A percentile compares a stretch with the other conserved stretches of the same genome.
Evolutionary conservation across 64 coral and sea anemone genomes (phyloP).

Genomic region (Actinia equina): DNA sequence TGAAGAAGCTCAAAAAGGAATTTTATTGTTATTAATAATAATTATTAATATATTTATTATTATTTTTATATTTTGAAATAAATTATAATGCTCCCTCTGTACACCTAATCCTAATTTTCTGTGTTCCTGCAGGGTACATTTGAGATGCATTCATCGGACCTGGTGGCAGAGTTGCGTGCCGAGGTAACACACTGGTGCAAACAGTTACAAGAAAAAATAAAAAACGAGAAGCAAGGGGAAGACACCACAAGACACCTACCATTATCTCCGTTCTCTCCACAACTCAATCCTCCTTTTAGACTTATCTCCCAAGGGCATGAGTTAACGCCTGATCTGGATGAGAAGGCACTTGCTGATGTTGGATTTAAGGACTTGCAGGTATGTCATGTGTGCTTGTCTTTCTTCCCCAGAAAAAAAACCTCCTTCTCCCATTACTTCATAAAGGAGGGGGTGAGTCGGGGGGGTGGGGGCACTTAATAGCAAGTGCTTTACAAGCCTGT

Average conservation of each 20-base stretch:
- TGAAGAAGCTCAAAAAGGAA: too few relatives aligned
- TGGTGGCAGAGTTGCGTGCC: conserved; percentile 88
- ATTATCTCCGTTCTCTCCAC: conserved; percentile 68
- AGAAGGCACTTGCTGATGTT: conserved; percentile 93
- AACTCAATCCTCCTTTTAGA: conserved; percentile 87
- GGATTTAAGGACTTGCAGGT: conserved; percentile 99
- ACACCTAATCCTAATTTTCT: neutral
- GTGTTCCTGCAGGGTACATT: conserved; percentile 71
- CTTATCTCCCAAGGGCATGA: conserved; percentile 98
- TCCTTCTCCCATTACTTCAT: too few relatives aligned
- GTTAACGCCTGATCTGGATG: conserved; percentile 89
- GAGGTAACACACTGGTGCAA: conserved; percentile 97
- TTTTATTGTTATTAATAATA: too few relatives aligned
- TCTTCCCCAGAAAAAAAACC: too few relatives aligned
- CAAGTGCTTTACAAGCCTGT: too few relatives aligned
- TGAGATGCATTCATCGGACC: conserved; percentile 94
- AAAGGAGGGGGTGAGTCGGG: too few relatives aligned
- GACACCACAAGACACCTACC: conserved; percentile 50
- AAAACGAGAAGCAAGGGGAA: conserved; percentile 48
- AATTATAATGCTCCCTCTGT: too few relatives aligned
- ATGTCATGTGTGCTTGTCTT: too few relatives aligned
- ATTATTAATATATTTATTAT: too few relatives aligned
- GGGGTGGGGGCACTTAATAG: too few relatives aligned
- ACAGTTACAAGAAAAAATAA: conserved; percentile 73
- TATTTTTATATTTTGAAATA: too few relatives aligned